Conservation (phyloP, 2,113 vertebrate genomes). For the Solea solea region DNA sequence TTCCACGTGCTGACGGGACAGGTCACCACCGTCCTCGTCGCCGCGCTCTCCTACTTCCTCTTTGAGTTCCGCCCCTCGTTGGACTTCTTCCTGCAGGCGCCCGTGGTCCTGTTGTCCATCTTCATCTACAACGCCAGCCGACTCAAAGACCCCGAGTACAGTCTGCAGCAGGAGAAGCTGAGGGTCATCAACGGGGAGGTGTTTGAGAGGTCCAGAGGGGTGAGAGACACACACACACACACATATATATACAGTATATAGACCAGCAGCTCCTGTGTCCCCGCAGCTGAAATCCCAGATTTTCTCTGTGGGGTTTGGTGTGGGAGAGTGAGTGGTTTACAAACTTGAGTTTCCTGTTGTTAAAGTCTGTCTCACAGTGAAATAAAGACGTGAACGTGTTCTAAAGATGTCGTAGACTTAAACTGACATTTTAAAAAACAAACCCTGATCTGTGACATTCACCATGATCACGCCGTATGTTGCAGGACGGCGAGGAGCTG, state of each 20-base stretch:
- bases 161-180: conserved; percentile 84
- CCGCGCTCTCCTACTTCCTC: conserved; percentile 87
- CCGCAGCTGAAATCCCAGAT: too few species aligned
- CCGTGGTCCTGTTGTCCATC: conserved; percentile 92
- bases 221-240: conserved; percentile 72
- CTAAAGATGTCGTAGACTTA: too few species aligned
- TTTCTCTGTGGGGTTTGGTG: too few species aligned
- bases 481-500: conserved; percentile 95
- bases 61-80: conserved; percentile 93
- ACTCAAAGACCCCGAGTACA: conserved; percentile 78
- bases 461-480: conserved; percentile 32
- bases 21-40: conserved; percentile 94
- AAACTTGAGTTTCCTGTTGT: too few species aligned
- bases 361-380: too few species aligned
- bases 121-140: conserved; percentile 94
- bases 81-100: conserved; percentile 95
- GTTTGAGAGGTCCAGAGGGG: conserved; percentile 92
- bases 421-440: background rate
- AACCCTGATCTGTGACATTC: background rate
- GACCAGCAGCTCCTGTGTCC: too few species aligned
- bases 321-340: too few species aligned
- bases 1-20: conserved; percentile 97
- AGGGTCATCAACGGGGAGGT: conserved; percentile 86
- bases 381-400: too few species aligned
- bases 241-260: too few species aligned